Evolutionary conservation across 2,888 invertebrate species (phyloP).

Genomic region (Anoplius nigerrimus): DNA sequence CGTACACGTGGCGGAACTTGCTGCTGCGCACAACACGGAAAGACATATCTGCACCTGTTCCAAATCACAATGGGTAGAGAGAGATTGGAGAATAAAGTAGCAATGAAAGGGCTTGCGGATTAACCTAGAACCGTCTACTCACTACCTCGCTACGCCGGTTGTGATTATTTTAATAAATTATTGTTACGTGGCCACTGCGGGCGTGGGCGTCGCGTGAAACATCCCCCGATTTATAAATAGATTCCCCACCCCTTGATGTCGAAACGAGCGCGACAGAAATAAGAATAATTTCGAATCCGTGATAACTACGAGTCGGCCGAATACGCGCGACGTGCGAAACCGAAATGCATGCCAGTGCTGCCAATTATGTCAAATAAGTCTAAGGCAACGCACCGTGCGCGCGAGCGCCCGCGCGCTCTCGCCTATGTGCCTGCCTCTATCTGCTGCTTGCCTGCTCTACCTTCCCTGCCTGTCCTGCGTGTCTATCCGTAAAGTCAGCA

Average conservation of each 20-base stretch:
- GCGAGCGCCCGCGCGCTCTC: neutral
- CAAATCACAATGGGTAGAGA: conserved; percentile 8
- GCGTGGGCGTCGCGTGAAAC: conserved; percentile 72
- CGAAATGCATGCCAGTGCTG: conserved; percentile 23
- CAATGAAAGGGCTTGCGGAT: conserved; percentile 18
- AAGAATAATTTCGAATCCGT: conserved; percentile 70
- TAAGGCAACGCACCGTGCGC: neutral
- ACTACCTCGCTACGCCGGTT: conserved; percentile 35
- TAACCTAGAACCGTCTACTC: conserved; percentile 34
- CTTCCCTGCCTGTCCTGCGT: too few species aligned
- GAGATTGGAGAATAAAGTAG: neutral
- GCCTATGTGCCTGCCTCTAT: too few species aligned
- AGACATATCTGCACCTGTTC: conserved; percentile 81
- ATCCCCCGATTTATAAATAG: conserved; percentile 72
- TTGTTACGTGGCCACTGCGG: conserved; percentile 67
- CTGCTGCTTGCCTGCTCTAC: too few species aligned
- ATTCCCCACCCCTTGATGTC: conserved; percentile 62
- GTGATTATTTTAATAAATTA: conserved; percentile 65
- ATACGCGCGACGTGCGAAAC: conserved; percentile 3
- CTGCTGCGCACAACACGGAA: conserved; percentile 97
- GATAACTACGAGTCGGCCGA: conserved; percentile 45
- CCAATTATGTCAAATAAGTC: conserved; percentile 39
- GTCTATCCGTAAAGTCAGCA: too few species aligned
- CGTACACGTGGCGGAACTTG: conserved; percentile 98
- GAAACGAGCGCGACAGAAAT: conserved; percentile 60